Evolutionary conservation across 30 jellyfish, hydroid and myxozoan species (phyloP).

Genomic region (Aurelia sp.): DNA sequence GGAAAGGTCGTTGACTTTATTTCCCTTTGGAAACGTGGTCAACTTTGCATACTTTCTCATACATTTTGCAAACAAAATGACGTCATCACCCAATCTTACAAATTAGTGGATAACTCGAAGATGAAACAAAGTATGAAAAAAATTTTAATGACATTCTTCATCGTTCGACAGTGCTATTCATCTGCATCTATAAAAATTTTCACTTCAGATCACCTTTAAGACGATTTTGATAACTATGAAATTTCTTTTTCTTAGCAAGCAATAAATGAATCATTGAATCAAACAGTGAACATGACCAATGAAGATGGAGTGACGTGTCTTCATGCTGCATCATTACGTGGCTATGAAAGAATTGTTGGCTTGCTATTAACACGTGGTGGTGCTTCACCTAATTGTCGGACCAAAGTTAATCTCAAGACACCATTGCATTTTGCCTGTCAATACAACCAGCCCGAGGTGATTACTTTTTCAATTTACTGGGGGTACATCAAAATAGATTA

Average conservation of each 20-base stretch:
- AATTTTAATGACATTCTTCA: too few relatives aligned
- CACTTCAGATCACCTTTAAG: too few relatives aligned
- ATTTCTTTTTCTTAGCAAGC: constrained; percentile 35
- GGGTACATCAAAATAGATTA: not conserved
- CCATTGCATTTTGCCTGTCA: constrained; percentile 97
- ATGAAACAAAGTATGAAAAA: too few relatives aligned
- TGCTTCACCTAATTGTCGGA: constrained; percentile 83
- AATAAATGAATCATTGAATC: constrained; percentile 51
- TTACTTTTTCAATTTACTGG: not conserved
- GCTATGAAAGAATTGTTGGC: constrained; percentile 76
- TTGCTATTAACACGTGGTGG: constrained; percentile 81
- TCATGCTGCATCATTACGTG: constrained; percentile 89
- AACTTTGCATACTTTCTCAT: too few relatives aligned
- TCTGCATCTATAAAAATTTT: too few relatives aligned
- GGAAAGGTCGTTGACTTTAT: too few relatives aligned
- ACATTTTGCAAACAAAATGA: too few relatives aligned
- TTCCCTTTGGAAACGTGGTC: too few relatives aligned
- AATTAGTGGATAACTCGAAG: too few relatives aligned
- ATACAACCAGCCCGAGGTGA: constrained; percentile 86
- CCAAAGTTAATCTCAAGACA: constrained; percentile 69
- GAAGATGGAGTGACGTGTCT: constrained; percentile 91
- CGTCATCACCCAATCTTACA: too few relatives aligned
- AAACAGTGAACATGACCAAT: constrained; percentile 83
- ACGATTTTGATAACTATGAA: not conserved
- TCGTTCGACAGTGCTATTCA: too few relatives aligned